A percentile compares a stretch with the other conserved stretches of the same genome.
These are phyloP conservation scores for Acromyrmex heyeri DNA, from an alignment of 1,140 invertebrate species.

Conservation along the genomic window DNA sequence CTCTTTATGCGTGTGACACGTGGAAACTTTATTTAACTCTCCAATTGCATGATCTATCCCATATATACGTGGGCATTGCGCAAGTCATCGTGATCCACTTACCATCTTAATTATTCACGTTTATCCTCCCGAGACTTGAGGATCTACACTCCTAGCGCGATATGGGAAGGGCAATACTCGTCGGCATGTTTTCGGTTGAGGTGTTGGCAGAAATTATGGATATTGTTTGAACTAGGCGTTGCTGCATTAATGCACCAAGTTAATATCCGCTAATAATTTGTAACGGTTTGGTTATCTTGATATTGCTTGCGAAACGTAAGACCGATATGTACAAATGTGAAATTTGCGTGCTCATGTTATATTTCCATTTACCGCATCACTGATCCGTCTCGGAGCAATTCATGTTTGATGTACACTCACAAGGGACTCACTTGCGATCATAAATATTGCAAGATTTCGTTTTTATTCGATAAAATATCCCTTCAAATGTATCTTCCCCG, in stretches of 20 bases:
- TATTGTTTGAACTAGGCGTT: not conserved
- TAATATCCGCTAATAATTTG: not conserved
- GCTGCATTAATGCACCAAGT: constrained; percentile 16
- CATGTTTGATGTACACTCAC: not conserved
- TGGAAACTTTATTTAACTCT: constrained; percentile 12
- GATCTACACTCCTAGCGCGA: not conserved
- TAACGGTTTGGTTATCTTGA: not conserved
- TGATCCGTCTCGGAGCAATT: not conserved
- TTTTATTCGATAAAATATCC: too few relatives aligned
- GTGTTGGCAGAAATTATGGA: not conserved
- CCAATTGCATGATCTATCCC: constrained; percentile 26
- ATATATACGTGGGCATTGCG: not conserved
- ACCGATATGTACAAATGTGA: not conserved
- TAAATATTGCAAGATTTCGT: too few relatives aligned
- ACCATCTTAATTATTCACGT: constrained; percentile 26
- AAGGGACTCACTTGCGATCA: too few relatives aligned
- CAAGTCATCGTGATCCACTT: constrained; percentile 43
- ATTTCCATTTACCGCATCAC: not conserved
- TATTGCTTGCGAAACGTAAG: not conserved
- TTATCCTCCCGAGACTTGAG: not conserved
- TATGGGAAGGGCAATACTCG: not conserved
- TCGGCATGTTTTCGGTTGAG: not conserved
- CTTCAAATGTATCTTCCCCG: too few relatives aligned
- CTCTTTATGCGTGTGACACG: not conserved
- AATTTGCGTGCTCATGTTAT: not conserved